phyloP scores from a whole-genome alignment of 1,140 invertebrate genomes.

The Drosophila micromelanica region DNA sequence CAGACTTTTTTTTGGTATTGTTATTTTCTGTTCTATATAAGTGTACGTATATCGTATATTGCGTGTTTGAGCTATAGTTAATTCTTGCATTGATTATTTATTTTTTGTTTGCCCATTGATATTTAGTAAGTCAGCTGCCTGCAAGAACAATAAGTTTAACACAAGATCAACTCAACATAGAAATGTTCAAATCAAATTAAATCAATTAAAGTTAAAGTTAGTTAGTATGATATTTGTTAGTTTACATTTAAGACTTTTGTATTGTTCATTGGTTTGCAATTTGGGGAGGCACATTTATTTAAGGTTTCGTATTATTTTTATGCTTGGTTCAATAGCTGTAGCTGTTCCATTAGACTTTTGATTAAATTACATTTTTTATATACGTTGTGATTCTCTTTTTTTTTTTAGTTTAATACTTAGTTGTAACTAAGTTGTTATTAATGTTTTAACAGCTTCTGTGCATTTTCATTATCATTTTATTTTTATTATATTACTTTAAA shows the following conservation, averaged over 20 bases:
- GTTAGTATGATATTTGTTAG: slow-evolving; percentile 11
- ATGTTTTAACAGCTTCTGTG: slow-evolving; percentile 25
- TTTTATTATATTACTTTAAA: slow-evolving; percentile 8
- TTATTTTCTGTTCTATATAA: slow-evolving; percentile 33
- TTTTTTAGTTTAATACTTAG: slow-evolving; percentile 17
- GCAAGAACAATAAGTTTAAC: slow-evolving; percentile 14
- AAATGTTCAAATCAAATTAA: slow-evolving; percentile 12
- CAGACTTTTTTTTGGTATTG: slow-evolving; percentile 48
- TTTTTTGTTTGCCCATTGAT: slow-evolving; percentile 6
- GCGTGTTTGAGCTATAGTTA: slow-evolving; percentile 22
- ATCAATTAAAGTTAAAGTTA: too few species aligned
- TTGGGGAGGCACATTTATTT: slow-evolving; percentile 58
- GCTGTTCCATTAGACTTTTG: slow-evolving; percentile 36
- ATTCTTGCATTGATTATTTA: slow-evolving; percentile 14
- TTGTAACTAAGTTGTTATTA: slow-evolving; percentile 6
- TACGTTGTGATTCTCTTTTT: slow-evolving; percentile 13
- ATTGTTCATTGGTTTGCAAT: slow-evolving; percentile 49
- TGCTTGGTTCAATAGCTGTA: slow-evolving; percentile 40
- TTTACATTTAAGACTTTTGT: slow-evolving; percentile 34
- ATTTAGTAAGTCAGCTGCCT: slow-evolving; percentile 27
- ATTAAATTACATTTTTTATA: slow-evolving; percentile 44
- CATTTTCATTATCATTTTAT: slow-evolving; percentile 2
- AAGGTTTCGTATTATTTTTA: slow-evolving; percentile 42
- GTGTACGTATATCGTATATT: slow-evolving; percentile 35
- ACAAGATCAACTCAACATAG: slow-evolving; percentile 21